Evolutionary conservation across 2,888 invertebrate genomes (phyloP).

Genomic region (Antheraea yamamai): DNA sequence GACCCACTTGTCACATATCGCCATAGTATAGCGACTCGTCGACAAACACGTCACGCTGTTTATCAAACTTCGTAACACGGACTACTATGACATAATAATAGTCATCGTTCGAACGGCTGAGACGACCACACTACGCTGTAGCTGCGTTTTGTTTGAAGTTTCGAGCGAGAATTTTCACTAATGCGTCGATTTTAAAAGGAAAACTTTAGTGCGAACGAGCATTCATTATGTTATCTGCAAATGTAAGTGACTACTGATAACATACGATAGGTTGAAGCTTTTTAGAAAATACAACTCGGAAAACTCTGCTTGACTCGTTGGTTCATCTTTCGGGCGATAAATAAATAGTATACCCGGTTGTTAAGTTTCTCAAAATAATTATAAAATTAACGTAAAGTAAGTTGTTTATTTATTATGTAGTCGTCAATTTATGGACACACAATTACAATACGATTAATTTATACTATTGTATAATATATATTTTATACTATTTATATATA

Average conservation of each 20-base stretch:
- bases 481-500: too few relatives aligned
- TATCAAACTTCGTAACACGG: conserved; percentile 32
- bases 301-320: not conserved
- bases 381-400: too few relatives aligned
- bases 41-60: conserved; percentile 38
- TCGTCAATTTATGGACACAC: too few relatives aligned
- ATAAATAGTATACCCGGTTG: too few relatives aligned
- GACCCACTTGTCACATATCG: conserved; percentile 80
- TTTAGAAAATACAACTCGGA: not conserved
- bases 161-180: conserved; percentile 25
- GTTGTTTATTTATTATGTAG: too few relatives aligned
- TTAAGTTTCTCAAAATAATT: too few relatives aligned
- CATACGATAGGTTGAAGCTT: not conserved
- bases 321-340: not conserved
- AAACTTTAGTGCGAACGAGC: not conserved
- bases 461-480: too few relatives aligned
- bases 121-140: conserved; percentile 63
- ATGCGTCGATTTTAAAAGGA: conserved; percentile 9
- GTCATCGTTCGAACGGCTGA: conserved; percentile 40
- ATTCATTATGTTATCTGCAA: conserved; percentile 12
- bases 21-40: conserved; percentile 50
- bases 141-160: conserved; percentile 62
- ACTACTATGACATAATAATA: conserved; percentile 50
- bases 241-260: conserved; percentile 10
- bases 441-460: too few relatives aligned